Evolutionary conservation across 1,140 invertebrate species (phyloP).

Genomic region (Metopolophium dirhodum): DNA sequence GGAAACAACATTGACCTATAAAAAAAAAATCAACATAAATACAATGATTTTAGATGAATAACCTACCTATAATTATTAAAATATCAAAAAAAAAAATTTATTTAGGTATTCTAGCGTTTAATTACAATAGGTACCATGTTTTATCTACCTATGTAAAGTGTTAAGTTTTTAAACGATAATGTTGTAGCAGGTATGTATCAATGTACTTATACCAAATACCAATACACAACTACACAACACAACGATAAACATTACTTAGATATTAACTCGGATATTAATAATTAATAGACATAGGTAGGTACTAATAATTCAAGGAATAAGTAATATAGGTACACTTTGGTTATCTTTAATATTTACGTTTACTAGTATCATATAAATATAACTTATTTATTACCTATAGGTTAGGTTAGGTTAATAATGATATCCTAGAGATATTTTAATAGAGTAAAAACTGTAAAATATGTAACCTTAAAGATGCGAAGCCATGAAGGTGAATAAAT

Average conservation of each 20-base stretch:
- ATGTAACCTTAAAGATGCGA: neutral
- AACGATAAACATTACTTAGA: neutral
- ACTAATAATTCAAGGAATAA: neutral
- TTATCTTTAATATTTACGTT: neutral
- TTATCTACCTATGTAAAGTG: neutral
- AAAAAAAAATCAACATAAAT: neutral
- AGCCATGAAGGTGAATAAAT: neutral
- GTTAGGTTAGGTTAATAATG: neutral
- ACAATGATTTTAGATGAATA: neutral
- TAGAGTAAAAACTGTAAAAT: neutral
- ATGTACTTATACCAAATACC: neutral
- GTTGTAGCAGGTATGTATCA: neutral
- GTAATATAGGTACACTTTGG: neutral
- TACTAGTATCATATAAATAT: neutral
- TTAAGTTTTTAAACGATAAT: neutral
- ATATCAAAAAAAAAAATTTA: neutral
- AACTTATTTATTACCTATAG: neutral
- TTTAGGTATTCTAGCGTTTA: neutral
- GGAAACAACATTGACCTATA: neutral
- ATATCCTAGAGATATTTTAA: conserved; percentile 8
- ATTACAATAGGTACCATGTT: neutral
- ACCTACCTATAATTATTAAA: neutral
- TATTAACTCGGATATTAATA: neutral
- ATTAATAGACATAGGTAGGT: neutral
- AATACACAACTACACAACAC: neutral